Evolutionary conservation across 2,888 invertebrate species (phyloP).

Genomic region (Stenichneumon culpator): DNA sequence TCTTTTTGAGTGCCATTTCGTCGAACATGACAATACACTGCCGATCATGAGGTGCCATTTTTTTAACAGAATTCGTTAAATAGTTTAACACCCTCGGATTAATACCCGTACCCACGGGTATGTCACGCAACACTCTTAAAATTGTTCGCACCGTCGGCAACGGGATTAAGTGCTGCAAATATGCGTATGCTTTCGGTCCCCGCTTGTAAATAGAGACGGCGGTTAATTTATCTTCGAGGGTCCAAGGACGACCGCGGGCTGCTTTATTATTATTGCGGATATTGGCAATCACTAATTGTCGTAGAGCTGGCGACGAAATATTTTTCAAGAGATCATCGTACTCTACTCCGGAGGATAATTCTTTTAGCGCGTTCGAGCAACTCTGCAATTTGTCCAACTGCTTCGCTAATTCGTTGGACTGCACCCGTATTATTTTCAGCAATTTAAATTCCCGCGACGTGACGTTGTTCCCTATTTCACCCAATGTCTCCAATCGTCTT

Average conservation of each 20-base stretch:
- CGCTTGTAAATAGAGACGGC: slow-evolving; percentile 28
- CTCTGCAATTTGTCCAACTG: background rate
- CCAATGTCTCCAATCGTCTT: too few relatives aligned
- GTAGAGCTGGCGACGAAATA: background rate
- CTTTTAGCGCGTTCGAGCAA: background rate
- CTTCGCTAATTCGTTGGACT: background rate
- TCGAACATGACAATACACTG: slow-evolving; percentile 20
- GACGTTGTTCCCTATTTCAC: too few relatives aligned
- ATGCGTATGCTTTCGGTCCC: slow-evolving; percentile 20
- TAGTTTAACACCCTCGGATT: background rate
- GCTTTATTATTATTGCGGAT: background rate
- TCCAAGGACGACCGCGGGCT: slow-evolving; percentile 23
- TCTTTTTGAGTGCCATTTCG: slow-evolving; percentile 19
- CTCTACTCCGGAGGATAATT: background rate
- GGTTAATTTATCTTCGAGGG: background rate
- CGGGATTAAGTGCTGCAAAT: slow-evolving; percentile 24
- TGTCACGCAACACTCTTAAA: background rate
- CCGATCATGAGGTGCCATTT: background rate
- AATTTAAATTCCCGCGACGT: background rate
- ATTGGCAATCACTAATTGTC: background rate
- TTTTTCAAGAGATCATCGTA: background rate
- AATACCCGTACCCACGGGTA: background rate
- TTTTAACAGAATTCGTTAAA: background rate
- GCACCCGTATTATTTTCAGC: slow-evolving; percentile 5
- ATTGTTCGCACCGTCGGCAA: slow-evolving; percentile 25